Percentiles rank a stretch among this genome's conserved stretches.
Conservation (phyloP, 2,797 vertebrate genomes). For the Scolopax rusticola region DNA sequence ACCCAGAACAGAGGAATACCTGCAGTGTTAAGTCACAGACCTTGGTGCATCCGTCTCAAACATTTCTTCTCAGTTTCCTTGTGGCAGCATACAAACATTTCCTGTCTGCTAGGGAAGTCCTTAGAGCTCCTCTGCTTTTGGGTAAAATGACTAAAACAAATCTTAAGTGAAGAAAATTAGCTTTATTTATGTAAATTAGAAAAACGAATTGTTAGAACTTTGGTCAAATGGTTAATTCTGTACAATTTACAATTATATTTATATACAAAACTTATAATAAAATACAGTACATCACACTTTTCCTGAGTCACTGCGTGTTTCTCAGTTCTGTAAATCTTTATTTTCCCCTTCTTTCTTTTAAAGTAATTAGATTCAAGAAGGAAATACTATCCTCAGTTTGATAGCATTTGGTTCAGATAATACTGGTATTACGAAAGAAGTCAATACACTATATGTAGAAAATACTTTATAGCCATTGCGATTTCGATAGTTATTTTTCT, state of each 20-base stretch:
- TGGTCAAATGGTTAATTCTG: constrained; percentile 78
- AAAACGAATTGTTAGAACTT: constrained; percentile 81
- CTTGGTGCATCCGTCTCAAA: background rate
- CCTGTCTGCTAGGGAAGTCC: background rate
- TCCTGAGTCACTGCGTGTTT: constrained; percentile 73
- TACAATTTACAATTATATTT: constrained; percentile 82
- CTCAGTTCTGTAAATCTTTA: constrained; percentile 44
- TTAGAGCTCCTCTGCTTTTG: background rate
- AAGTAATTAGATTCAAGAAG: constrained; percentile 48
- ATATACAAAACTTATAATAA: constrained; percentile 82
- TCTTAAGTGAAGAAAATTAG: constrained; percentile 79
- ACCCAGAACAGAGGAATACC: background rate
- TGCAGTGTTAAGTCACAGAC: background rate
- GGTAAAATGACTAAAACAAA: constrained; percentile 61
- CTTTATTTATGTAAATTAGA: constrained; percentile 86
- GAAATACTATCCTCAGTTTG: constrained; percentile 36
- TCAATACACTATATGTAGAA: constrained; percentile 60
- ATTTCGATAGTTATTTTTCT: constrained; percentile 54
- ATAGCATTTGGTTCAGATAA: constrained; percentile 68
- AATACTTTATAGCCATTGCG: constrained; percentile 59
- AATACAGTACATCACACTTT: constrained; percentile 79
- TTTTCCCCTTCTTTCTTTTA: background rate
- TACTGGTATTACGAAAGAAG: constrained; percentile 57
- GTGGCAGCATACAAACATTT: background rate
- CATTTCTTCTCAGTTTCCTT: background rate